Base-by-base conservation (phyloP, 2,113 vertebrate genomes). In the Paramisgurnus dabryanus region DNA sequence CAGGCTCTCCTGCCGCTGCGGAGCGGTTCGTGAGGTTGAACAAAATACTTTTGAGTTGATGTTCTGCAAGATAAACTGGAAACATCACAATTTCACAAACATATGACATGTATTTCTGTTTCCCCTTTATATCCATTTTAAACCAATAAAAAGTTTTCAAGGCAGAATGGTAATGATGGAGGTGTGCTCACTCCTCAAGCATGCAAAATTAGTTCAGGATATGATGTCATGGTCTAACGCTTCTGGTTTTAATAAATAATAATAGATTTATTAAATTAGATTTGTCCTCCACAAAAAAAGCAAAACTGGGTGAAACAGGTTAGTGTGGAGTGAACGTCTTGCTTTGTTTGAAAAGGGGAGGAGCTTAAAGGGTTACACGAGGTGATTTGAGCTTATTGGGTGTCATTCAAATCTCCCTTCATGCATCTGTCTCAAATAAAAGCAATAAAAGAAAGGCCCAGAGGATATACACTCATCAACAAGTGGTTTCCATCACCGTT, bases 401-500 rank as follows among this genome's bases (percentile, higher is more conserved):
- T 80, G 82, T 49, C 74, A 76, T 53, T 78, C 66, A 72, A 84
- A 80, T 83, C 74, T 77, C 65, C 67, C 34, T 49, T 58, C 58
- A 15, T 78, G 60, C 45, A 72, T 60, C 43, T 57, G 67, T 8
- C 13, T 70, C 34, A 71, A 47, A 49, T 70, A 58, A 49, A 65
- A 49, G 71, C 43, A 67, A 47, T 53, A 61, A 66, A 64, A 18
- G 43, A 9, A 63, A 41, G 49, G 67, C 41, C 64, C 69, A 73
- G 76, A 66, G 67, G 58, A 80, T 49, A 74, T 41, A 67, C 45
- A 73, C 78, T 58, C 49, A 80, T 74, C 74, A 81, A 79, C 70
- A 78, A 82, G 82, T 86, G 84, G 76, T 86, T 86, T 73, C 68
- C 79, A 80, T 82, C 78, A 85, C 53, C 2, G 55, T 34, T 60